Evolutionary conservation across 2,797 vertebrate species (phyloP).

Genomic region (Hyperoplus lanceolatus): DNA sequence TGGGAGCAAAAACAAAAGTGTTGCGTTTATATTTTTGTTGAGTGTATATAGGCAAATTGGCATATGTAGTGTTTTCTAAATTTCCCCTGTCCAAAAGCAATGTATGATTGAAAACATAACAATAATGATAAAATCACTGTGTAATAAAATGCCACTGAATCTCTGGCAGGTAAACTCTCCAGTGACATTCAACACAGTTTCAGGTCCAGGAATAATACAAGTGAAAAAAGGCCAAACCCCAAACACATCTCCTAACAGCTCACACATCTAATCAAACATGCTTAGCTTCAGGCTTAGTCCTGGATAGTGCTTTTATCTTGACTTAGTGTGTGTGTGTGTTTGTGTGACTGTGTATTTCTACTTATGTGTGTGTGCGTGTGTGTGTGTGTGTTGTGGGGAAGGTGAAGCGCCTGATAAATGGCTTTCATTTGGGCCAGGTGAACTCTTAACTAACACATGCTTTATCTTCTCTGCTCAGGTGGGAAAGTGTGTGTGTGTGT

Average conservation of each 20-base stretch:
- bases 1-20: too few species aligned
- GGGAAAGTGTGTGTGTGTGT: slow-evolving; percentile 34
- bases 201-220: slow-evolving; percentile 32
- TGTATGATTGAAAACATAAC: background rate
- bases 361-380: slow-evolving; percentile 6
- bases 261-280: slow-evolving; percentile 68
- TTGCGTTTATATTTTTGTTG: too few species aligned
- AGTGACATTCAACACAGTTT: slow-evolving; percentile 28
- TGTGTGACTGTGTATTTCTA: slow-evolving; percentile 39
- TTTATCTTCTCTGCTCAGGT: slow-evolving; percentile 76
- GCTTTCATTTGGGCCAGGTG: slow-evolving; percentile 74
- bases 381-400: slow-evolving; percentile 45
- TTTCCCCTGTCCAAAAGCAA: background rate
- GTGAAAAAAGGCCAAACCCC: slow-evolving; percentile 28
- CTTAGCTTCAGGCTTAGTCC: slow-evolving; percentile 60
- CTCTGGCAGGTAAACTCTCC: slow-evolving; percentile 9
- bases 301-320: slow-evolving; percentile 62
- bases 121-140: background rate
- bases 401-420: slow-evolving; percentile 74
- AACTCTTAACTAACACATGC: slow-evolving; percentile 72
- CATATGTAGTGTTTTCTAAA: background rate
- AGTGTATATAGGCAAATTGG: too few species aligned
- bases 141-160: slow-evolving; percentile 6
- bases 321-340: slow-evolving; percentile 49
- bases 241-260: slow-evolving; percentile 53